Evolutionary conservation across 2,113 vertebrate genomes (phyloP).

Genomic region (Nerophis lumbriciformis): DNA sequence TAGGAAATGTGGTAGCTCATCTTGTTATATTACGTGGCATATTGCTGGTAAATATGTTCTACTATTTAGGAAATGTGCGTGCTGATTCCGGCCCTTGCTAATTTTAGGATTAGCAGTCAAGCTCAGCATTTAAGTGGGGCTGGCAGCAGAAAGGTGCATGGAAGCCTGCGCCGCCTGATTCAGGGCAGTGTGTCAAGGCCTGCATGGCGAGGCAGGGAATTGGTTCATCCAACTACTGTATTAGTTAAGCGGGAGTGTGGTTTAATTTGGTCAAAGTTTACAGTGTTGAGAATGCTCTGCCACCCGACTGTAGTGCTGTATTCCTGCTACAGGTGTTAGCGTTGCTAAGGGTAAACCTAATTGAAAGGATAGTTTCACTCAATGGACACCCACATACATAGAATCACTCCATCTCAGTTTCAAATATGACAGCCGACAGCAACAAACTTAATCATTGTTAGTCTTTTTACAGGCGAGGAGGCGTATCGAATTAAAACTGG

Average conservation of each 20-base stretch:
- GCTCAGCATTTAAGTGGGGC: slow-evolving; percentile 17
- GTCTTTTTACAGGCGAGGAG: slow-evolving; percentile 16
- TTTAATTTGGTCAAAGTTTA: slow-evolving; percentile 18
- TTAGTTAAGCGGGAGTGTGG: slow-evolving; percentile 14
- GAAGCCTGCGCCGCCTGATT: slow-evolving; percentile 19
- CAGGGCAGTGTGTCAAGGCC: slow-evolving; percentile 45
- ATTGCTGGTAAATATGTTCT: too few relatives aligned
- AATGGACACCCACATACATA: neutral
- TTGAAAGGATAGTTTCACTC: neutral
- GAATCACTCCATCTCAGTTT: neutral
- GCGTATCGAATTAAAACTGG: slow-evolving; percentile 32
- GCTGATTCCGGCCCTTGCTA: slow-evolving; percentile 5
- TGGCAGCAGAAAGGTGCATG: slow-evolving; percentile 40
- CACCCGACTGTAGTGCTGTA: neutral
- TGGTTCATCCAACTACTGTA: slow-evolving; percentile 26
- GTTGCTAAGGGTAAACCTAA: neutral
- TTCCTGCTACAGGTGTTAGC: neutral
- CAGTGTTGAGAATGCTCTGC: slow-evolving; percentile 6
- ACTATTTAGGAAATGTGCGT: slow-evolving; percentile 6
- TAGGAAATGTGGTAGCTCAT: too few relatives aligned
- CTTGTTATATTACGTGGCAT: too few relatives aligned
- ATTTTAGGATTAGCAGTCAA: slow-evolving; percentile 42
- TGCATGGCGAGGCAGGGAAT: slow-evolving; percentile 19
- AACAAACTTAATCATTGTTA: slow-evolving; percentile 19
- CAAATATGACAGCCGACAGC: slow-evolving; percentile 8